These are phyloP conservation scores for Oryzias sinensis DNA, from an alignment of 2,797 vertebrate genomes.

Conservation along the genomic window DNA sequence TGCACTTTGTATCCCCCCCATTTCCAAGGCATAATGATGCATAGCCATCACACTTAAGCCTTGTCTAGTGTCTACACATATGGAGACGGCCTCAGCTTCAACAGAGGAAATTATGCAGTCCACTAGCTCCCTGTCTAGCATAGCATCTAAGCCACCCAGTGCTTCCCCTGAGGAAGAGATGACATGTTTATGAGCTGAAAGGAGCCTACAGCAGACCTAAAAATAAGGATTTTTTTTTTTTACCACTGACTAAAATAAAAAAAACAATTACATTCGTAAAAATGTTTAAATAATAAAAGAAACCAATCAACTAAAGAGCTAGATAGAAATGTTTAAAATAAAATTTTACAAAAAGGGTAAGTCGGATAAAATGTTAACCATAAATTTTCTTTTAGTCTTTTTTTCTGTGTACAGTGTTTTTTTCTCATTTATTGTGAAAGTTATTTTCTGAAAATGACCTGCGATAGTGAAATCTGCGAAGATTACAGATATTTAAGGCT, in stretches of 20 bases:
- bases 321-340: too few species aligned
- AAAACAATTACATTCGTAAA: too few species aligned
- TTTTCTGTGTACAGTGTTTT: too few species aligned
- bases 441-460: too few species aligned
- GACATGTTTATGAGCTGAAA: slow-evolving; percentile 75
- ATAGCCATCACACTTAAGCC: slow-evolving; percentile 81
- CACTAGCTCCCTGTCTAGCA: slow-evolving; percentile 75
- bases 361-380: too few species aligned
- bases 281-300: too few species aligned
- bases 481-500: too few species aligned
- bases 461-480: too few species aligned
- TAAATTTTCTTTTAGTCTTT: too few species aligned
- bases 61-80: slow-evolving; percentile 76
- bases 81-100: slow-evolving; percentile 79
- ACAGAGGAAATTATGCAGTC: slow-evolving; percentile 77
- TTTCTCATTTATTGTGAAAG: too few species aligned
- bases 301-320: too few species aligned
- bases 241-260: slow-evolving; percentile 49
- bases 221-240: slow-evolving; percentile 64
- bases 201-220: slow-evolving; percentile 52
- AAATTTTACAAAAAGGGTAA: too few species aligned
- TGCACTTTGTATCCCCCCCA: slow-evolving; percentile 76
- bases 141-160: slow-evolving; percentile 65
- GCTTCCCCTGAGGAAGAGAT: slow-evolving; percentile 72
- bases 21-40: slow-evolving; percentile 83